Percentiles rank a stretch among this genome's conserved stretches.
Conservation (phyloP, 1,140 invertebrate genomes). For the Penaeus chinensis region DNA sequence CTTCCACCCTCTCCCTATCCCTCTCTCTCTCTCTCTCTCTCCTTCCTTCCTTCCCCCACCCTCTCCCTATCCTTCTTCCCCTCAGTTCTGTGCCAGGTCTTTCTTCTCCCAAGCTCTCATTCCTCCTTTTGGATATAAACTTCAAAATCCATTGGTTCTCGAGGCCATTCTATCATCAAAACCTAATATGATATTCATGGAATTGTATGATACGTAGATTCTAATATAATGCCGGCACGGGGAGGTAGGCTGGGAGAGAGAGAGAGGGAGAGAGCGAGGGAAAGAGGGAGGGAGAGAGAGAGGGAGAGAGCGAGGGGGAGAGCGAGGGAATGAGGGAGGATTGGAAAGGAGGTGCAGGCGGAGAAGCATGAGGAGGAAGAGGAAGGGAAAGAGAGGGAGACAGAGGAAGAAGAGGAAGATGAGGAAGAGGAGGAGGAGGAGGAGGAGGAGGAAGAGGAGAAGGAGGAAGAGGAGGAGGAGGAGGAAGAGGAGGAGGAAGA, state of each 20-base stretch:
- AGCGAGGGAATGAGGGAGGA: background rate
- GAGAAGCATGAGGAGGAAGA: too few species aligned
- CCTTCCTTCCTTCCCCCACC: background rate
- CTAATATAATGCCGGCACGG: slow-evolving; percentile 21
- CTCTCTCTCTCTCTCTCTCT: slow-evolving; percentile 9
- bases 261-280: background rate
- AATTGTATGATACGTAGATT: slow-evolving; percentile 57
- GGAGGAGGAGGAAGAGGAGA: background rate
- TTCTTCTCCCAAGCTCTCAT: background rate
- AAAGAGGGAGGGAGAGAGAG: background rate
- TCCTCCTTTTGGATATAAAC: slow-evolving; percentile 14
- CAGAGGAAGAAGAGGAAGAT: too few species aligned
- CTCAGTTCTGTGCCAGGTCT: background rate
- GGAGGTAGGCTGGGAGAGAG: background rate
- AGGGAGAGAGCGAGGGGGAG: background rate
- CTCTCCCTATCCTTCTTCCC: background rate
- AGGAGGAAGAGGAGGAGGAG: background rate
- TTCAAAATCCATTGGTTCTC: slow-evolving; percentile 30
- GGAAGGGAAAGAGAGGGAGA: too few species aligned
- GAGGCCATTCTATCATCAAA: slow-evolving; percentile 41
- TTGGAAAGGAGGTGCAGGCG: background rate
- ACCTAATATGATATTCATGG: slow-evolving; percentile 60
- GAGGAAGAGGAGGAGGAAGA: too few species aligned
- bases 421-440: background rate
- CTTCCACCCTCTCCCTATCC: background rate